A percentile compares a stretch with the other conserved stretches of the same genome.
Conservation (phyloP, 2,888 invertebrate species). For the Tiliacea aurago region DNA sequence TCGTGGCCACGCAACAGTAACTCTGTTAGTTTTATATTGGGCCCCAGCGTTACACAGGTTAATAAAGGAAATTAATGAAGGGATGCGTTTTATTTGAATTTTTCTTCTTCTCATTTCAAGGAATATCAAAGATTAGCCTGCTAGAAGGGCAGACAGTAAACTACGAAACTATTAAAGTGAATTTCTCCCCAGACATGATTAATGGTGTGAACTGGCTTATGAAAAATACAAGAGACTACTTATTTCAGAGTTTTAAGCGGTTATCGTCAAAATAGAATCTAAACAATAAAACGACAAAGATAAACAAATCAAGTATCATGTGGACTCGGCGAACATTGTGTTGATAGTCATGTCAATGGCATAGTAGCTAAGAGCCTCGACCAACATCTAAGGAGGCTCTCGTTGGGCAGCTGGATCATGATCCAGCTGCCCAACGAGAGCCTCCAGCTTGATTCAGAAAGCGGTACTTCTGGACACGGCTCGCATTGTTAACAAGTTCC, state of each 20-base stretch:
- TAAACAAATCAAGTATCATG: not conserved
- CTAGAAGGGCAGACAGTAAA: not conserved
- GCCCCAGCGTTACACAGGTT: slow-evolving; percentile 70
- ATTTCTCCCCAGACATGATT: not conserved
- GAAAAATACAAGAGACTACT: not conserved
- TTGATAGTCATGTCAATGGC: no score
- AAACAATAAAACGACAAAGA: not conserved
- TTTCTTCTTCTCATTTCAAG: not conserved
- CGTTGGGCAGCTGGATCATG: no score
- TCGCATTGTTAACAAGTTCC: not conserved
- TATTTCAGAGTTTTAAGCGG: not conserved
- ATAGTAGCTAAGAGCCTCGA: no score
- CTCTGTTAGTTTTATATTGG: slow-evolving; percentile 83
- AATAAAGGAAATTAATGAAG: slow-evolving; percentile 77
- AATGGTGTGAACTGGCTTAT: not conserved
- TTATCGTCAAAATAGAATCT: not conserved
- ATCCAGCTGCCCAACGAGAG: no score
- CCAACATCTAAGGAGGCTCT: no score
- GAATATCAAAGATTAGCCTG: not conserved
- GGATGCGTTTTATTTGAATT: slow-evolving; percentile 45
- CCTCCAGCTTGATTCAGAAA: not conserved
- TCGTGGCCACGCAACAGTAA: slow-evolving; percentile 78
- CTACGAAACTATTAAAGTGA: not conserved
- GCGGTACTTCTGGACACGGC: not conserved
- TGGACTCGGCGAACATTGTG: no score